These are phyloP conservation scores for Diglossa brunneiventris DNA, from an alignment of 2,113 vertebrate genomes.

Conservation along the genomic window DNA sequence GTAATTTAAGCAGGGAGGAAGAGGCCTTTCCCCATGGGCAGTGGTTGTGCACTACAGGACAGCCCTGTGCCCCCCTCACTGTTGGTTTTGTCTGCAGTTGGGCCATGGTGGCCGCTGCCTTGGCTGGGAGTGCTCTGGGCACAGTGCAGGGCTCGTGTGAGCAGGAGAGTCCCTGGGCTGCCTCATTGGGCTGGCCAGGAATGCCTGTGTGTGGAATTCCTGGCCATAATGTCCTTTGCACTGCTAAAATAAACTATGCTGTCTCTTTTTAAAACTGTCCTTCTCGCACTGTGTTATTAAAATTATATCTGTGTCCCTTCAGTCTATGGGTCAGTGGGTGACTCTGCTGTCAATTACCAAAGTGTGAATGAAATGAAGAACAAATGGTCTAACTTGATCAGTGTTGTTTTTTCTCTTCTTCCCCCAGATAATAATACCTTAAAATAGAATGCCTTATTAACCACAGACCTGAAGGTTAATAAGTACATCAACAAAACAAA, in stretches of 20 bases:
- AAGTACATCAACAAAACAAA: conserved; percentile 56
- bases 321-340: neutral
- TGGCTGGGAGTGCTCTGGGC: rapidly evolving
- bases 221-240: neutral
- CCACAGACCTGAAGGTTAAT: conserved; percentile 56
- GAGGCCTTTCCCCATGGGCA: neutral
- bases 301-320: neutral
- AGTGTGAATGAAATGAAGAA: conserved; percentile 7
- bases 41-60: neutral
- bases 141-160: neutral
- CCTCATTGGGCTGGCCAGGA: neutral
- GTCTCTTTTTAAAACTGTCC: neutral
- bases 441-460: conserved; percentile 60
- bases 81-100: rapidly evolving
- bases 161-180: neutral
- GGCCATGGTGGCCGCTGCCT: rapidly evolving
- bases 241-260: neutral
- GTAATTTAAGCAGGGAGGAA: neutral
- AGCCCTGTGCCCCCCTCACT: neutral
- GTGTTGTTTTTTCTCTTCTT: neutral
- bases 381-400: conserved; percentile 14
- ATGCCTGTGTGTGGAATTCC: neutral
- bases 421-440: conserved; percentile 22
- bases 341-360: conserved; percentile 28
- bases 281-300: neutral